phyloP scores from a whole-genome alignment of 2,888 invertebrate species.

The Drosophila infuscata region DNA sequence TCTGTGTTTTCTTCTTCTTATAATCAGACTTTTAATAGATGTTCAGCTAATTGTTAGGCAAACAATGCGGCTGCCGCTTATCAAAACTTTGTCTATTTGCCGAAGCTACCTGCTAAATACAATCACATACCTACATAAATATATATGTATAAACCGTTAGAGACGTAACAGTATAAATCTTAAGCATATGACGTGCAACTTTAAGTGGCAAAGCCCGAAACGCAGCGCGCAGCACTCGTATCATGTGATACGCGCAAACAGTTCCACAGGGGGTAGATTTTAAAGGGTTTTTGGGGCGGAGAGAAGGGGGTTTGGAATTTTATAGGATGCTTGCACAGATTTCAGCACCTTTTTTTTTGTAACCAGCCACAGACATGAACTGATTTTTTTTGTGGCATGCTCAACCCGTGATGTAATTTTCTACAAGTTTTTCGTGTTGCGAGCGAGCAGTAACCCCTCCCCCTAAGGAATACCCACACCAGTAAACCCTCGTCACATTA shows the following conservation, averaged over 20 bases:
- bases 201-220: slow-evolving; percentile 36
- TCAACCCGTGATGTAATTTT: slow-evolving; percentile 65
- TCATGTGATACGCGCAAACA: slow-evolving; percentile 43
- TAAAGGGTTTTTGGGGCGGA: neutral
- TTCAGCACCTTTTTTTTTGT: slow-evolving; percentile 53
- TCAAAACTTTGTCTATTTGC: slow-evolving; percentile 41
- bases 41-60: slow-evolving; percentile 42
- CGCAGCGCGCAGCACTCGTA: slow-evolving; percentile 17
- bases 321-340: slow-evolving; percentile 59
- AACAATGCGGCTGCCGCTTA: slow-evolving; percentile 52
- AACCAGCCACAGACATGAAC: slow-evolving; percentile 57
- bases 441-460: slow-evolving; percentile 26
- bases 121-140: neutral
- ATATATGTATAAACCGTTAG: slow-evolving; percentile 14
- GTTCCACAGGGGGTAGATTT: slow-evolving; percentile 27
- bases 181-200: slow-evolving; percentile 60
- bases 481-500: slow-evolving; percentile 78
- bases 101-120: slow-evolving; percentile 18
- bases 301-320: neutral
- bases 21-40: slow-evolving; percentile 19
- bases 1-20: neutral
- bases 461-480: slow-evolving; percentile 1
- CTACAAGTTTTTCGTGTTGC: slow-evolving; percentile 56
- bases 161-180: slow-evolving; percentile 44
- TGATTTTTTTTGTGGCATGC: slow-evolving; percentile 48